Evolutionary conservation across 2,888 invertebrate species (phyloP).

Genomic region (Galerucella calmariensis): DNA sequence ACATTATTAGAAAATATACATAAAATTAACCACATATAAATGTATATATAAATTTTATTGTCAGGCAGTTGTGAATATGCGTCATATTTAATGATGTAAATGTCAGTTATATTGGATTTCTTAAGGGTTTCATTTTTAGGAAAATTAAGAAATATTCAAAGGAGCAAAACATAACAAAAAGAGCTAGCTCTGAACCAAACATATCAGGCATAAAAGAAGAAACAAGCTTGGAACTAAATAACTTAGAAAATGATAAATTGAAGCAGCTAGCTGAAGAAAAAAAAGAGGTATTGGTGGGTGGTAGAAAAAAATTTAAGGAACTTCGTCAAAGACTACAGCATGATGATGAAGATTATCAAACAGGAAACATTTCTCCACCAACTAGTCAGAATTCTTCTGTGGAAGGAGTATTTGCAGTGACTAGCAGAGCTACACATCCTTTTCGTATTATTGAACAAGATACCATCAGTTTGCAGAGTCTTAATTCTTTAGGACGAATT

Average conservation of each 20-base stretch:
- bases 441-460: conserved; percentile 90
- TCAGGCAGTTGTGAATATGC: no score
- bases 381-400: conserved; percentile 82
- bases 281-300: conserved; percentile 58
- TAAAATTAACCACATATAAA: no score
- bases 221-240: conserved; percentile 14
- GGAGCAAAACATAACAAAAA: conserved; percentile 55
- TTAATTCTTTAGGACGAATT: conserved; percentile 87
- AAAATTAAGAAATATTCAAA: conserved; percentile 57
- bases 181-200: conserved; percentile 60
- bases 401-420: conserved; percentile 78
- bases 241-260: conserved; percentile 5
- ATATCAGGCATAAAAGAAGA: conserved; percentile 50
- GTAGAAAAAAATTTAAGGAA: conserved; percentile 84
- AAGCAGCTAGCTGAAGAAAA: conserved; percentile 44
- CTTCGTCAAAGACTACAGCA: conserved; percentile 87
- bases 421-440: conserved; percentile 77
- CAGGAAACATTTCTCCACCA: conserved; percentile 69
- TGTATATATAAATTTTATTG: no score
- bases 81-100: neutral
- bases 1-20: no score
- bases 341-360: conserved; percentile 79
- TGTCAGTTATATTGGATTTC: conserved; percentile 10
- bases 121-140: conserved; percentile 48
- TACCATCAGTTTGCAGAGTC: conserved; percentile 87